Evolutionary conservation across 2,888 invertebrate genomes (phyloP), one percentile per base, ranked within the genome.

Genomic region (Orthosia cruda): DNA sequence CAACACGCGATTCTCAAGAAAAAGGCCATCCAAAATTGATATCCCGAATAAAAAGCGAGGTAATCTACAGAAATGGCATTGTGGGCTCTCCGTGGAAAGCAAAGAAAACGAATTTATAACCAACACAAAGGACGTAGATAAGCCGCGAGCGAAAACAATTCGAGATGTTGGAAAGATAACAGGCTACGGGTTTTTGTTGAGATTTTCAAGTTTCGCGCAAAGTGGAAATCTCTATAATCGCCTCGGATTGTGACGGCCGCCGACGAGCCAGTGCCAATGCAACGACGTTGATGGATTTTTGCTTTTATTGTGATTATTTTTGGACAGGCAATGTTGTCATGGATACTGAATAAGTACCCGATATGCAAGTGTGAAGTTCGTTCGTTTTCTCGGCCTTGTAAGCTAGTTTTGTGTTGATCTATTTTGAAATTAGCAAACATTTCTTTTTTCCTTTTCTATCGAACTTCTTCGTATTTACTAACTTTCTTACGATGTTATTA

Each of bases 101-200:
- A 85, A 87, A 87, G 88, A 89, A 91, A 92, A 89, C 88, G 90
- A 89, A 91, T 90, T 90, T 87, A 91, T 89, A 88, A 89, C 86
- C 87, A 87, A 87, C 89, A 88, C 90, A 90, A 91, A 88, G 88
- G 87, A 86, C 82, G 77, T 55, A 89, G 92, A 92, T 92, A 93
- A 93, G 92, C 91, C 80, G 82, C 74, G 77, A 87, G 87, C 86
- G 88, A 90, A 92, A 91, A 93, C 91, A 91, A 90, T 91, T 89
- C 89, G 87, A 88, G 91, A 91, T 90, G 87, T 87, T 78, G 83
- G 63, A 61, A 73, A 88, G 91, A 91, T 91, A 90, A 87, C 85
- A 71, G 59, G 82, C 79, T 64, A 81, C 84, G 84, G 84, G 87
- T 87, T 90, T 90, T 89, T 90, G 88, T 87, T 67, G 86, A 86